These are phyloP conservation scores for Hydrocynus forskahlii DNA, from an alignment of 2,797 vertebrate species.

Conservation along the genomic window DNA sequence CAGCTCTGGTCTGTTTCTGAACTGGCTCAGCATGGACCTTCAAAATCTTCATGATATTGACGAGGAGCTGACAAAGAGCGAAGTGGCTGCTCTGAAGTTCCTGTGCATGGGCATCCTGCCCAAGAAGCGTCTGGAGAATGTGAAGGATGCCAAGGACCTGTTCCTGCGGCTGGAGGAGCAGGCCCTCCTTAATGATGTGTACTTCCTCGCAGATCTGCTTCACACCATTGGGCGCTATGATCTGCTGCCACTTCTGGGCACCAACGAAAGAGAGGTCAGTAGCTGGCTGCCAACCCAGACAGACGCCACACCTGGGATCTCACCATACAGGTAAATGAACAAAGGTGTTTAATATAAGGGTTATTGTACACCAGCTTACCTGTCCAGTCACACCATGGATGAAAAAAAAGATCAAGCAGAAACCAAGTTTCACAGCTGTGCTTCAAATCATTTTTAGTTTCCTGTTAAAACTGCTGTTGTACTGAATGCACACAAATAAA, in stretches of 20 bases:
- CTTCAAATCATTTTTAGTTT: too few relatives aligned
- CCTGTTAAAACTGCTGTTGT: too few relatives aligned
- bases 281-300: constrained; percentile 32
- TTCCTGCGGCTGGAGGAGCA: constrained; percentile 71
- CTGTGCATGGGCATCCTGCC: constrained; percentile 71
- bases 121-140: constrained; percentile 68
- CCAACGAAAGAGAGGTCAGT: background rate
- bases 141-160: constrained; percentile 65
- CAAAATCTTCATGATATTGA: constrained; percentile 62
- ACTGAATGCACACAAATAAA: too few relatives aligned
- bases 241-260: constrained; percentile 61
- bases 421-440: too few relatives aligned
- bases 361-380: background rate
- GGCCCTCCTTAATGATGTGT: constrained; percentile 54
- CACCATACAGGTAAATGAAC: constrained; percentile 71
- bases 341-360: background rate
- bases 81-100: constrained; percentile 76
- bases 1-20: background rate
- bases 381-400: too few relatives aligned
- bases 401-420: too few relatives aligned
- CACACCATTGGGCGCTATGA: constrained; percentile 67
- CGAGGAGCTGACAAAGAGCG: constrained; percentile 66
- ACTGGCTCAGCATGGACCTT: constrained; percentile 65
- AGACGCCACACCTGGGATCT: constrained; percentile 57
- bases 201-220: constrained; percentile 71